phyloP scores from a whole-genome alignment of 35 echinoderm and acorn worm genomes.

The Heliocidaris tuberculata region DNA sequence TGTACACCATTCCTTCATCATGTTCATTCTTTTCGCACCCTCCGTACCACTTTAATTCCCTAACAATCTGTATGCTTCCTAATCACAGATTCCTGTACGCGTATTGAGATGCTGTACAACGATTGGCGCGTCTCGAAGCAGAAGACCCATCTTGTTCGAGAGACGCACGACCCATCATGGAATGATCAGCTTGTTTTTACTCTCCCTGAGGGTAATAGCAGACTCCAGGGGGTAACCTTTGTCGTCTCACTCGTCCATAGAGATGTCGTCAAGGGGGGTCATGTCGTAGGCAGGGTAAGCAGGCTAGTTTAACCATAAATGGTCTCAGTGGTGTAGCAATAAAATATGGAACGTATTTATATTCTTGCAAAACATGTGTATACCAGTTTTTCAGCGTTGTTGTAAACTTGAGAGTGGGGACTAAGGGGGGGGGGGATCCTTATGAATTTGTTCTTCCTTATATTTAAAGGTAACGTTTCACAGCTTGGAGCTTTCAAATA shows the following conservation, averaged over 20 bases:
- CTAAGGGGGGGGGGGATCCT: too few species aligned
- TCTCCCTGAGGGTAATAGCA: constrained; percentile 46
- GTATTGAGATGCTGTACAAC: constrained; percentile 68
- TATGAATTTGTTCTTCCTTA: too few species aligned
- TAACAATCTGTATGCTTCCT: background rate
- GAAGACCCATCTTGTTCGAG: constrained; percentile 61
- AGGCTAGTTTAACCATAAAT: background rate
- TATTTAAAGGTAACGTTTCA: too few species aligned
- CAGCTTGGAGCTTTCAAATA: too few species aligned
- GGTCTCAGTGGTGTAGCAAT: background rate
- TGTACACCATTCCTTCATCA: background rate
- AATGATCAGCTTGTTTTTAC: constrained; percentile 74
- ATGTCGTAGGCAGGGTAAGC: constrained; percentile 65
- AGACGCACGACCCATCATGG: constrained; percentile 71
- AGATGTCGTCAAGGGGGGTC: constrained; percentile 73
- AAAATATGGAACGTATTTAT: background rate
- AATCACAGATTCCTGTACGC: constrained; percentile 57
- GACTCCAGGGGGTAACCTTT: constrained; percentile 54
- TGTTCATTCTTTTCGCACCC: background rate
- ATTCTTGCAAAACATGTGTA: background rate
- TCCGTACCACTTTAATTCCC: background rate
- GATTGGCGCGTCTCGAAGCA: constrained; percentile 60
- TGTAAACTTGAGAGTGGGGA: too few species aligned
- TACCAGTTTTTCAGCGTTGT: background rate
- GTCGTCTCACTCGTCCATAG: constrained; percentile 59